Base-by-base conservation (phyloP, 2,797 vertebrate genomes). In the Potorous gilbertii region DNA sequence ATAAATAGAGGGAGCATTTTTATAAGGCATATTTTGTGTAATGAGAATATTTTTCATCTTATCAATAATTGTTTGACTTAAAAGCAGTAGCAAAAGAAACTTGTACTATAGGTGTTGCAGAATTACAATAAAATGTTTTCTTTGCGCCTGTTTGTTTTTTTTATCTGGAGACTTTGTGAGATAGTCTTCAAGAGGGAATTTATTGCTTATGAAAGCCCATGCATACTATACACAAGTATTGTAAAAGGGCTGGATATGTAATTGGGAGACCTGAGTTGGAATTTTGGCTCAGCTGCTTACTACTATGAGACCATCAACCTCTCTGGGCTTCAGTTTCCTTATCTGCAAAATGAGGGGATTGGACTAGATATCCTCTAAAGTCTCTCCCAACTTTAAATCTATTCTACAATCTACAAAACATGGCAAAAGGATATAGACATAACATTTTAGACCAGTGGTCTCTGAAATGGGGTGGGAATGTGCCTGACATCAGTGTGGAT, bases 21-120 rank as follows among this genome's bases (percentile, higher is more conserved):
- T 55, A 34, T 90, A 90, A 34, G 54, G 90, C 54, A 90, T 90
- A 90, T 90, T 90, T 54, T 90, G 90, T 24, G 40, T 54, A 54
- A 55, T 54, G 54, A 54, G 54, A 55, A 90, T 90, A 90, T 90
- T 55, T 90, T 90, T 90, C n/a, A 90, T 54, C 90, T 54, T 90
- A 54, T 34, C 12, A 90, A 16, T 28, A 90, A 90, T 90, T 54
- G 4, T 90, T 90, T 90, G 31, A 54, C 8, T 34, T 87, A 27
- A 87, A 87, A 87, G 4, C 16, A 81, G n/a, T 46, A 50, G 74
- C 40, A 27, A 8, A 50, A 46, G 24, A 87, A 34, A 87, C 74
- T 87, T 87, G 74, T 87, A 87, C 40, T 87, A 28, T 27, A 10
- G 46, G 40, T 87, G 10, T 27, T 87, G 8, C 74, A 87, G 40